phyloP scores from a whole-genome alignment of 2,113 vertebrate species.

The Oryzias woworae region DNA sequence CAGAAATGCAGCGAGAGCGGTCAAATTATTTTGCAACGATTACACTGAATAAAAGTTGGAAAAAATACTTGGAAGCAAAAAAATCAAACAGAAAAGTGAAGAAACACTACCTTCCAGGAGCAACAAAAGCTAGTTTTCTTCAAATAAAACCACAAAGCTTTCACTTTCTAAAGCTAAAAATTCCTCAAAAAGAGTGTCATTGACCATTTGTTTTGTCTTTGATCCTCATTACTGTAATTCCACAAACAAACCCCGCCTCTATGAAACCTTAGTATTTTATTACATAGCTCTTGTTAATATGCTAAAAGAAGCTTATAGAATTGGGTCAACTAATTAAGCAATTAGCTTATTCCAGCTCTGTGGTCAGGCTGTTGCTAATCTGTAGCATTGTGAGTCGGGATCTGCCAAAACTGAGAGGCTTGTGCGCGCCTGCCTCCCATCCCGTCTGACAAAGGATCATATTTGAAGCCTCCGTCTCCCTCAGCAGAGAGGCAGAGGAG shows the following conservation, averaged over 20 bases:
- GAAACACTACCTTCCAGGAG: background rate
- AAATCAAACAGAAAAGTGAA: background rate
- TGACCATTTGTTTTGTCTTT: slow-evolving; percentile 70
- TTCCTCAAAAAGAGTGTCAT: slow-evolving; percentile 42
- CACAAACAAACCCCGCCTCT: slow-evolving; percentile 71
- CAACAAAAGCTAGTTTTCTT: no score
- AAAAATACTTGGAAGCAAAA: slow-evolving; percentile 1
- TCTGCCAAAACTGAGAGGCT: slow-evolving; percentile 62
- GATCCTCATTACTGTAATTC: slow-evolving; percentile 77
- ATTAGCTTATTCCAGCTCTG: slow-evolving; percentile 80
- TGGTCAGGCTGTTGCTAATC: slow-evolving; percentile 77
- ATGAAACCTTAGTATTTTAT: slow-evolving; percentile 72
- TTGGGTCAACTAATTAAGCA: slow-evolving; percentile 84
- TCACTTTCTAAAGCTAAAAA: background rate
- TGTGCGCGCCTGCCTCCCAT: slow-evolving; percentile 51
- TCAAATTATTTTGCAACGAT: slow-evolving; percentile 70
- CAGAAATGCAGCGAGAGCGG: slow-evolving; percentile 59
- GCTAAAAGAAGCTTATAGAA: slow-evolving; percentile 81
- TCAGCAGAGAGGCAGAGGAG: slow-evolving; percentile 57
- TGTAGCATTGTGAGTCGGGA: slow-evolving; percentile 70
- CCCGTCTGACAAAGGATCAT: slow-evolving; percentile 68
- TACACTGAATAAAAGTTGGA: slow-evolving; percentile 33
- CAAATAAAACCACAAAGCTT: no score
- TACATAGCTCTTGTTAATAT: slow-evolving; percentile 76
- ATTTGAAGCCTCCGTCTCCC: slow-evolving; percentile 68